Percentiles rank a stretch among this genome's conserved stretches.
These are phyloP conservation scores for Nerophis lumbriciformis DNA, from an alignment of 2,113 vertebrate species.

Conservation along the genomic window DNA sequence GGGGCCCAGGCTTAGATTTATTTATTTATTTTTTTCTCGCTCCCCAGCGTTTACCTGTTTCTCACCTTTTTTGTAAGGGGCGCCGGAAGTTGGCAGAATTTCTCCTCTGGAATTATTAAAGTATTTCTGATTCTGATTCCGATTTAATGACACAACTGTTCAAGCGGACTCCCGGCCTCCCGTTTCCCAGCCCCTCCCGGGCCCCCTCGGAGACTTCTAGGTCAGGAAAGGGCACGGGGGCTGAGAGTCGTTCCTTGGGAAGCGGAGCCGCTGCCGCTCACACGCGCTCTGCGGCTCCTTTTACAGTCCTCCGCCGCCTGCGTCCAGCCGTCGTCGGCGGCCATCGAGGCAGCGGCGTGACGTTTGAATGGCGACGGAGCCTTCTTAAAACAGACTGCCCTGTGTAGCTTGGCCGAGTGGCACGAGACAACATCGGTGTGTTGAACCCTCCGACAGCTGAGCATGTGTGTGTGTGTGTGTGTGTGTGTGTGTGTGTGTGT, in stretches of 20 bases:
- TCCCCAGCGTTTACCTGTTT: too few species aligned
- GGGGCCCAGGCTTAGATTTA: too few species aligned
- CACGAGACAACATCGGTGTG: conserved; percentile 46
- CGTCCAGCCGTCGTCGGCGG: conserved; percentile 2
- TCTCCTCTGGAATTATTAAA: too few species aligned
- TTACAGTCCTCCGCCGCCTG: conserved; percentile 17
- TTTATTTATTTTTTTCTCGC: too few species aligned
- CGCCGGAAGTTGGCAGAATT: too few species aligned
- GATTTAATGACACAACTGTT: conserved; percentile 59
- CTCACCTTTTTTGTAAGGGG: too few species aligned
- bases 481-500: conserved; percentile 24
- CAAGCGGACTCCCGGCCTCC: conserved; percentile 55
- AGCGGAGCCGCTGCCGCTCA: conserved; percentile 39
- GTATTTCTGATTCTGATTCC: too few species aligned
- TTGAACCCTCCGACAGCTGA: conserved; percentile 59
- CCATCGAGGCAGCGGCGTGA: conserved; percentile 10
- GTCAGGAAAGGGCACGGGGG: conserved; percentile 60
- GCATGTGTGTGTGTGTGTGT: conserved; percentile 32
- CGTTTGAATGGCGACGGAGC: conserved; percentile 24
- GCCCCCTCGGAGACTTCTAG: conserved; percentile 65
- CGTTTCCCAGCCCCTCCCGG: conserved; percentile 63
- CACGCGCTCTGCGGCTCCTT: conserved; percentile 25
- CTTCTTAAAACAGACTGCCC: conserved; percentile 22
- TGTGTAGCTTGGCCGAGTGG: conserved; percentile 19
- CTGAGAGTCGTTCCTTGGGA: conserved; percentile 60